Conservation (phyloP, 1,140 invertebrate species). For the Gyrodactylus salaris region DNA sequence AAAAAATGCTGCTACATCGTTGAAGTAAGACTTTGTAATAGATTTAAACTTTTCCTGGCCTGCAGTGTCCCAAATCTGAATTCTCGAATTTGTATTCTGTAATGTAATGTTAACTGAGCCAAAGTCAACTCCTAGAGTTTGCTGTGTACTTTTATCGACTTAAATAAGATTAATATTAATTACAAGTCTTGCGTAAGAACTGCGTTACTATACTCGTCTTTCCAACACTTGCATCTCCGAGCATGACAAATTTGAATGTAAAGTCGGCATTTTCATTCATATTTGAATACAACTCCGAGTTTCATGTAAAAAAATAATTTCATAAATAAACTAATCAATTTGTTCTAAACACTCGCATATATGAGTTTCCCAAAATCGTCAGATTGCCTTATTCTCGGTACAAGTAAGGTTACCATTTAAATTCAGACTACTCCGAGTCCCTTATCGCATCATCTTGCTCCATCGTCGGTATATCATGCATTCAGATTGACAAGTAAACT, state of each 20-base stretch:
- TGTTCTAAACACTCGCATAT: no score
- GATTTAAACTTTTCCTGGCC: conserved; percentile 81
- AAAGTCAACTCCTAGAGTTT: background rate
- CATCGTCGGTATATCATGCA: background rate
- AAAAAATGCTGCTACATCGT: background rate
- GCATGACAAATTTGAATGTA: conserved; percentile 67
- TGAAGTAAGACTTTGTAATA: conserved; percentile 74
- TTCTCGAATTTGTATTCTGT: conserved; percentile 10
- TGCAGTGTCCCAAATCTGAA: conserved; percentile 64
- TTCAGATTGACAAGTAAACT: background rate
- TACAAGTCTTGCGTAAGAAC: background rate
- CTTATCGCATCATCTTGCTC: background rate
- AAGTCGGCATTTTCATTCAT: background rate
- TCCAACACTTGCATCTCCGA: conserved; percentile 19
- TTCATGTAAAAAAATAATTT: no score
- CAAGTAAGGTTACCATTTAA: background rate
- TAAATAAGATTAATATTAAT: background rate
- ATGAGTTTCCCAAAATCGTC: background rate
- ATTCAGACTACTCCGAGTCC: background rate
- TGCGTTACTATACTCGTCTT: conserved; percentile 16
- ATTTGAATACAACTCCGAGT: background rate
- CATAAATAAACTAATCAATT: no score
- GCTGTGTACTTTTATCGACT: background rate
- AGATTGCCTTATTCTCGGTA: background rate
- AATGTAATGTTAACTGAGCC: background rate